These are phyloP conservation scores for Zaprionus kolodkinae DNA, from an alignment of 1,140 invertebrate genomes.

Conservation along the genomic window DNA sequence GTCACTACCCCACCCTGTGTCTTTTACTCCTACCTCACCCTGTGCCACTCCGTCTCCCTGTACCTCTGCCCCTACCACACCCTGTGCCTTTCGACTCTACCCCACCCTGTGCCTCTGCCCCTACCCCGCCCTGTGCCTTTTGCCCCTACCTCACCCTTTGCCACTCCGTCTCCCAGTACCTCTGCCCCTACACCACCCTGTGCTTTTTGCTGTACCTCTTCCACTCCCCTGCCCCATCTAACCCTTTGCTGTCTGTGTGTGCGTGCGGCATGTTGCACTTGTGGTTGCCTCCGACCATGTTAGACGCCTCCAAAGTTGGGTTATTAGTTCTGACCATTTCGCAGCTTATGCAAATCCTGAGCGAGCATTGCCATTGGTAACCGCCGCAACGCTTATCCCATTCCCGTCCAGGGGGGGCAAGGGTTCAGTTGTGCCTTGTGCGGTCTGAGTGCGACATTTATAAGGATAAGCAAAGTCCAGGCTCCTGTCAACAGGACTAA, in stretches of 20 bases:
- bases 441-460: constrained; percentile 22
- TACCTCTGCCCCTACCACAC: background rate
- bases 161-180: too few relatives aligned
- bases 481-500: background rate
- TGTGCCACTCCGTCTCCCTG: background rate
- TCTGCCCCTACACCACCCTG: background rate
- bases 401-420: too few relatives aligned
- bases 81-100: too few relatives aligned
- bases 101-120: background rate
- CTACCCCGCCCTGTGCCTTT: background rate
- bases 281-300: constrained; percentile 27
- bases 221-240: too few relatives aligned
- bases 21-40: background rate
- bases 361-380: constrained; percentile 5
- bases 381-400: background rate
- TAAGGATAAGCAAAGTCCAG: background rate
- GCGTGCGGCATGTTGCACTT: constrained; percentile 23
- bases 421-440: too few relatives aligned
- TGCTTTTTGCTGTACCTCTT: background rate
- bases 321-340: constrained; percentile 66
- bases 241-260: background rate
- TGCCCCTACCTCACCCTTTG: too few relatives aligned
- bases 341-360: constrained; percentile 53
- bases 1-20: background rate
- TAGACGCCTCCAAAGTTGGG: constrained; percentile 50